A percentile compares a stretch with the other conserved stretches of the same genome.
Evolutionary conservation across 92 coral and sea anemone species (phyloP).

Genomic region (Virgularia gustaviana): DNA sequence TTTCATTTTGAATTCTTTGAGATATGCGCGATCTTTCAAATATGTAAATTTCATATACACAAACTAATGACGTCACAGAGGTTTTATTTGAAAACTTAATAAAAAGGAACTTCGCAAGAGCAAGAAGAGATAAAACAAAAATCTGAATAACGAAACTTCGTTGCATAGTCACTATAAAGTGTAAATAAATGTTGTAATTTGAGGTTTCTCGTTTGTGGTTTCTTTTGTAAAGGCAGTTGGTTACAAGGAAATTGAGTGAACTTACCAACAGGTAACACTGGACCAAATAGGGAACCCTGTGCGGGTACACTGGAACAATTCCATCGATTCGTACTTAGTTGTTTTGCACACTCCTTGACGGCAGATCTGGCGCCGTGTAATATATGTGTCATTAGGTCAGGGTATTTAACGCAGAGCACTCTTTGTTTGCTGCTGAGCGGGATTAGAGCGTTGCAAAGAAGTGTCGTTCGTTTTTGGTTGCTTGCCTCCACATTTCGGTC

Average conservation of each 20-base stretch:
- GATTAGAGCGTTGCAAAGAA: slow-evolving; percentile 71
- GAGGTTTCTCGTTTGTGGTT: too few relatives aligned
- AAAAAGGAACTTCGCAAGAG: too few relatives aligned
- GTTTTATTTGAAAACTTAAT: too few relatives aligned
- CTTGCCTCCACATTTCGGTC: background rate
- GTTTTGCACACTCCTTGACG: slow-evolving; percentile 72
- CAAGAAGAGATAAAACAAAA: slow-evolving; percentile 9
- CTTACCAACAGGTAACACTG: slow-evolving; percentile 78
- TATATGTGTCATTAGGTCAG: slow-evolving; percentile 79
- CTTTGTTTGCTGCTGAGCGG: slow-evolving; percentile 79
- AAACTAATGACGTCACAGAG: too few relatives aligned
- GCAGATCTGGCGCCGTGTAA: slow-evolving; percentile 85
- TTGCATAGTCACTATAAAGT: slow-evolving; percentile 41
- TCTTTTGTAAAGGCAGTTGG: too few relatives aligned
- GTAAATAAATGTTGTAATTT: too few relatives aligned
- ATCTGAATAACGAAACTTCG: too few relatives aligned
- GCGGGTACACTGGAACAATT: slow-evolving; percentile 85
- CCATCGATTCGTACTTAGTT: slow-evolving; percentile 90
- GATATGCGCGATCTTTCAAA: too few relatives aligned
- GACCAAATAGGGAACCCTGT: slow-evolving; percentile 79
- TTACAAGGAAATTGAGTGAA: too few relatives aligned
- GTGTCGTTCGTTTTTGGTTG: slow-evolving; percentile 55
- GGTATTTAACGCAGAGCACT: slow-evolving; percentile 74
- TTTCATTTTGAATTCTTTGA: too few relatives aligned
- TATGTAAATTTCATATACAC: too few relatives aligned